Base-by-base conservation (phyloP, 2,797 vertebrate species). In the Gouania willdenowi region DNA sequence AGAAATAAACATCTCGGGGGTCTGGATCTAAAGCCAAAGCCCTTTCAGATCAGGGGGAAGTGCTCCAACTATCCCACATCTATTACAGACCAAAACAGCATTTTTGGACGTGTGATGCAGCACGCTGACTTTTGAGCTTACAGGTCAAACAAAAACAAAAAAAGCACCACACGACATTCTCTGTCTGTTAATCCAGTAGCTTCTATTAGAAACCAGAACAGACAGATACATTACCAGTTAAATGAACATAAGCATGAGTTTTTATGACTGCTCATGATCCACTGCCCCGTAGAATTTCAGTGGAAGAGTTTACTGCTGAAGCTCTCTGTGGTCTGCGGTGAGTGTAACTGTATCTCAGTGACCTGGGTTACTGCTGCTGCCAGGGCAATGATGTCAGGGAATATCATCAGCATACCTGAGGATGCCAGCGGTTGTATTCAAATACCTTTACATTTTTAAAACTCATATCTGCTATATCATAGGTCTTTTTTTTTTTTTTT, bases 1-100 rank as follows among this genome's bases (percentile, higher is more conserved):
- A 83, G 76, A 68, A 77, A 75, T 79, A 79, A 81, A 82, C 71
- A 79, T 75, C 75, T 78, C 52, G 31, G 52, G 64, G 71, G 58
- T 69, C 70, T 46, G 64, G 39, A 51, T 48, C 53, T 26, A 40
- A 8, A 50, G 73, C 68, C 81, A 75, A 72, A 71, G 50, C 53
- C 27, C 46, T 49, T 40, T 61, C 30, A 41, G 51, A 71, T 44
- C 32, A 8, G 41, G 54, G 41, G 54, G 53, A 47, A 44, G 41
- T 20, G 19, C 10, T 71, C 62, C 75, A 65, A 15, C 35, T 39
- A 57, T 58, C 39, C 50, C 53, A 59, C 55, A 45, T 67, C 54
- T 27, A 64, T 47, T 47, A 54, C 32, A 24, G 40, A 52, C 60
- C 25, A 26, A 40, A 45, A 40, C 22, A 43, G 34, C 33, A 25